Evolutionary conservation across 2,888 invertebrate species (phyloP).

Genomic region (Drosophila robusta): DNA sequence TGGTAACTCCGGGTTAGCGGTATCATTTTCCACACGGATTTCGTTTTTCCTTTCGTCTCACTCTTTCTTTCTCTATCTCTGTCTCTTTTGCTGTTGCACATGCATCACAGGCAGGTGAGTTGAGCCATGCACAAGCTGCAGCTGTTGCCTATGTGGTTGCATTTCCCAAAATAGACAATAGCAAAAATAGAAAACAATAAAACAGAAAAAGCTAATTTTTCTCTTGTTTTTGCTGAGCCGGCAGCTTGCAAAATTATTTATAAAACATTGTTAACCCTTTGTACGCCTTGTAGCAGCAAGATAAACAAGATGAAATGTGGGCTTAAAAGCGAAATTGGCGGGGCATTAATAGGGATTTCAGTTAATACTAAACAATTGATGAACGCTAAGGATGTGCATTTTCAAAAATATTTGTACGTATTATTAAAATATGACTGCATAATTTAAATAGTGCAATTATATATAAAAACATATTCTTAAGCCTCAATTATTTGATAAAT

Average conservation of each 20-base stretch:
- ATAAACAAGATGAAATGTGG: not conserved
- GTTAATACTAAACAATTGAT: too few relatives aligned
- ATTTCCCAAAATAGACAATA: constrained; percentile 51
- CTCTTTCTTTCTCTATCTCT: not conserved
- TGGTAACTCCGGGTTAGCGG: constrained; percentile 43
- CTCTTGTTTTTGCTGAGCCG: constrained; percentile 7
- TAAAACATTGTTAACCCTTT: constrained; percentile 34
- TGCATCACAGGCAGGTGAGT: constrained; percentile 37
- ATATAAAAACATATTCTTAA: too few relatives aligned
- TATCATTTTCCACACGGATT: constrained; percentile 50
- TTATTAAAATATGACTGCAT: too few relatives aligned
- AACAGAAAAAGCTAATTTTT: constrained; percentile 21
- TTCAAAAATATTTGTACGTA: too few relatives aligned
- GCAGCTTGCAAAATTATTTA: constrained; percentile 19
- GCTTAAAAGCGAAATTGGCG: not conserved
- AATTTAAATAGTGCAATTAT: too few relatives aligned
- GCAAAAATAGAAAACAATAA: constrained; percentile 20
- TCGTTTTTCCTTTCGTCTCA: not conserved
- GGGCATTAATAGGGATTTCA: too few relatives aligned
- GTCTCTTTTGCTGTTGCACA: constrained; percentile 10
- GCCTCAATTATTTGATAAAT: too few relatives aligned
- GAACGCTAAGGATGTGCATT: too few relatives aligned
- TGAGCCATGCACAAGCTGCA: constrained; percentile 33
- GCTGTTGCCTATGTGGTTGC: constrained; percentile 20
- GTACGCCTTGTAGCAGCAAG: not conserved